Base-by-base conservation (phyloP, 92 coral and sea anemone genomes). In the Galaxea fascicularis region DNA sequence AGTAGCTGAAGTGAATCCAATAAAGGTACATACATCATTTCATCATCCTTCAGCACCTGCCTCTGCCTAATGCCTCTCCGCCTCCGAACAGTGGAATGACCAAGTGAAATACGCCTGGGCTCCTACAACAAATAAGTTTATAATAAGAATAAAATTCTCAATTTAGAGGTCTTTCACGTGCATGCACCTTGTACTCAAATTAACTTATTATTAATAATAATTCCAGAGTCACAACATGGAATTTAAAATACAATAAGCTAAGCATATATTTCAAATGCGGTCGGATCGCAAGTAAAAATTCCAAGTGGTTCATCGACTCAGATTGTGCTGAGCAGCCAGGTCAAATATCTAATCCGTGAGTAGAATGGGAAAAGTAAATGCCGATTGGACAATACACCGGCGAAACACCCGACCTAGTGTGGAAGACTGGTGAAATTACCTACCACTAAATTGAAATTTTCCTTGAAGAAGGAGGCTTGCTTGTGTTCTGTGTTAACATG, bases 401-500 rank as follows among this genome's bases (percentile, higher is more conserved):
- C n/a, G n/a, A n/a, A n/a, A n/a, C n/a, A n/a, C n/a, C n/a, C n/a
- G n/a, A n/a, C n/a, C n/a, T n/a, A n/a, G n/a, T n/a, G n/a, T n/a
- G n/a, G n/a, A n/a, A n/a, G n/a, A n/a, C n/a, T n/a, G n/a, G n/a
- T n/a, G n/a, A n/a, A n/a, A n/a, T n/a, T n/a, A 85, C 90, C 71
- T 91, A 91, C 95, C 67, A 91, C 83, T 46, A 92, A 65, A 65
- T 91, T 89, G 89, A 92, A 92, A 62, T 76, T 85, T 68, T 78
- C 67, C 83, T 89, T 85, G 82, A 74, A 92, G 56, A 85, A 89
- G 22, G 86, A 80, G 46, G 49, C 80, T 81, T 92, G 95, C 44
- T 89, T 89, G 52, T 86, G 78, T 71, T 71, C 86, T 52, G 92
- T 85, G n/a, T 73, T 82, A 67, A 92, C 95, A 65, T 92, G 95